A percentile compares a stretch with the other conserved stretches of the same genome.
Conservation (phyloP, 2,888 invertebrate genomes). For the Chymomyza fuscimana region DNA sequence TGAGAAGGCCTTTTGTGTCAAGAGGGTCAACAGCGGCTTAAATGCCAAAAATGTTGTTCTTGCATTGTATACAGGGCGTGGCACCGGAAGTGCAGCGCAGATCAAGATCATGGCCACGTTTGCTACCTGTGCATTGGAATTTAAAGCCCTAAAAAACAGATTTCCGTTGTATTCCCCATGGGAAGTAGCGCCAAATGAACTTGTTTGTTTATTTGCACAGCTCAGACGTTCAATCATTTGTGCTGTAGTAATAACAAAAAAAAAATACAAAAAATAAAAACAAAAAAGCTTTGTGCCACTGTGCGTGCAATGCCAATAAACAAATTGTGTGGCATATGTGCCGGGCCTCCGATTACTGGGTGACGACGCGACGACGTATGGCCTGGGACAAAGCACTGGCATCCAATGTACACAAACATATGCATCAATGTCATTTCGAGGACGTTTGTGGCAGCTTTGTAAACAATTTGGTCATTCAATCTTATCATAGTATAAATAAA, state of each 20-base stretch:
- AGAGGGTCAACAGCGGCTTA: slow-evolving; percentile 55
- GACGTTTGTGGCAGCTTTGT: slow-evolving; percentile 7
- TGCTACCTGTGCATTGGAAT: slow-evolving; percentile 48
- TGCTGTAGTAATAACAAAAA: slow-evolving; percentile 50
- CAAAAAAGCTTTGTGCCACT: slow-evolving; percentile 16
- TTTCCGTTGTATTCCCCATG: not conserved
- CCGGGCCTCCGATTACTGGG: slow-evolving; percentile 5
- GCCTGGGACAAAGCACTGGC: slow-evolving; percentile 22
- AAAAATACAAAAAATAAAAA: too few relatives aligned
- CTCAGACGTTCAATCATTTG: slow-evolving; percentile 32
- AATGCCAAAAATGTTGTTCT: slow-evolving; percentile 46
- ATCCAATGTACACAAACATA: not conserved
- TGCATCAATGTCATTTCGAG: slow-evolving; percentile 39
- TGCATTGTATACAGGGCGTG: slow-evolving; percentile 54
- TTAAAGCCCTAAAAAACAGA: not conserved
- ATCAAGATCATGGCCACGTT: slow-evolving; percentile 24
- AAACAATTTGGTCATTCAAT: not conserved
- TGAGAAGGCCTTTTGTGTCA: slow-evolving; percentile 31
- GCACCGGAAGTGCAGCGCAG: slow-evolving; percentile 63
- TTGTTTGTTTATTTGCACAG: slow-evolving; percentile 53
- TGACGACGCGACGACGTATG: slow-evolving; percentile 5
- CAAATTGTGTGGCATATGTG: slow-evolving; percentile 43
- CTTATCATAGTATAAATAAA: not conserved
- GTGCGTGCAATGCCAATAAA: slow-evolving; percentile 33
- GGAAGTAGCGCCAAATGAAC: slow-evolving; percentile 42